Evolutionary conservation across 2,888 invertebrate species (phyloP).

Genomic region (Andrena marginata): DNA sequence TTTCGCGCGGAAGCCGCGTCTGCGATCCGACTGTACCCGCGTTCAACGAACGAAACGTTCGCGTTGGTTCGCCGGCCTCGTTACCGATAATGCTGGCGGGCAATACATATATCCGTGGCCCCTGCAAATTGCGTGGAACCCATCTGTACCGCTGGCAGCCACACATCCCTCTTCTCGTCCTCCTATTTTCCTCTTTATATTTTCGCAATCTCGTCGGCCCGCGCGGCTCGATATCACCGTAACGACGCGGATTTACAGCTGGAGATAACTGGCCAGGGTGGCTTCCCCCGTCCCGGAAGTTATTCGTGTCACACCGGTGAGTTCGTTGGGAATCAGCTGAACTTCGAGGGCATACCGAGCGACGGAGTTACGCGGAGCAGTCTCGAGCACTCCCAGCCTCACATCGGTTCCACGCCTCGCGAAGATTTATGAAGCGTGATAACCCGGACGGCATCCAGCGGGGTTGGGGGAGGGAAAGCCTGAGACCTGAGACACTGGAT

Average conservation of each 20-base stretch:
- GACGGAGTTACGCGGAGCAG: constrained; percentile 30
- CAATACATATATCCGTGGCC: constrained; percentile 13
- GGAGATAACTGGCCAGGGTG: constrained; percentile 50
- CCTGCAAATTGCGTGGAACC: constrained; percentile 40
- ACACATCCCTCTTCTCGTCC: constrained; percentile 15
- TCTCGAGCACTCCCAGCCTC: constrained; percentile 27
- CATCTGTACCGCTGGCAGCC: constrained; percentile 19
- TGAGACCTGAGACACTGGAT: constrained; percentile 45
- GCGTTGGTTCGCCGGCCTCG: constrained; percentile 19
- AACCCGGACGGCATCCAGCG: constrained; percentile 53
- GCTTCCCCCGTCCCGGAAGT: constrained; percentile 42
- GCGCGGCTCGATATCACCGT: constrained; percentile 33
- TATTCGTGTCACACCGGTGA: constrained; percentile 59
- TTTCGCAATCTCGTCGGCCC: constrained; percentile 35
- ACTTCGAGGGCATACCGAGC: constrained; percentile 47
- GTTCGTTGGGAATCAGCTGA: constrained; percentile 56
- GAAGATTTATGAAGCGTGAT: constrained; percentile 73
- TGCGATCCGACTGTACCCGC: constrained; percentile 3
- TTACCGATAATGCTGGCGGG: constrained; percentile 44
- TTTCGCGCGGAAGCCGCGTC: constrained; percentile 10
- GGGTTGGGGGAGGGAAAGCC: constrained; percentile 22
- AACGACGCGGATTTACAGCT: constrained; percentile 67
- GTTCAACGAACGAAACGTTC: not conserved
- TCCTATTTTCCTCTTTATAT: constrained; percentile 42
- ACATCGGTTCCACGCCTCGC: constrained; percentile 63